Conservation (phyloP, 2,113 vertebrate genomes). For the Phoenicopterus ruber region DNA sequence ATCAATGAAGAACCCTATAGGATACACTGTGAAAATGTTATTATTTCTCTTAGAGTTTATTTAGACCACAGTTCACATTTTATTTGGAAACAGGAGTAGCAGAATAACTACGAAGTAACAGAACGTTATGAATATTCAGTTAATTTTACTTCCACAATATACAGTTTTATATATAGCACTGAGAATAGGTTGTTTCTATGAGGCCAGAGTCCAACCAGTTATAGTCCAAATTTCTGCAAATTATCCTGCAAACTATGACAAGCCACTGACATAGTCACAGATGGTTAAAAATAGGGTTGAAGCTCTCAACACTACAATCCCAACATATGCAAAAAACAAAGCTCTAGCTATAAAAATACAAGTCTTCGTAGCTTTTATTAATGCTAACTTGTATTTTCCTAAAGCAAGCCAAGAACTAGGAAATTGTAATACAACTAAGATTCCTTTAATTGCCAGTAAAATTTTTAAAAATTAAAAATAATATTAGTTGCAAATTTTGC, state of each 20-base stretch:
- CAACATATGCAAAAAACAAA: not conserved
- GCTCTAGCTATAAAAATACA: not conserved
- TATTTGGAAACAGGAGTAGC: slow-evolving; percentile 67
- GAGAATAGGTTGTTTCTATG: slow-evolving; percentile 67
- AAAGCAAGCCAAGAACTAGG: slow-evolving; percentile 29
- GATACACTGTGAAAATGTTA: slow-evolving; percentile 58
- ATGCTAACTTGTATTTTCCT: not conserved
- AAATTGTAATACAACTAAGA: slow-evolving; percentile 22
- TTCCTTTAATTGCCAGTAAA: slow-evolving; percentile 31
- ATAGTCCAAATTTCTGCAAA: slow-evolving; percentile 55
- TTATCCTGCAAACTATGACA: slow-evolving; percentile 53
- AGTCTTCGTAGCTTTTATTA: not conserved
- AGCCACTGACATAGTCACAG: slow-evolving; percentile 30
- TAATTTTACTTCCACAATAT: slow-evolving; percentile 70
- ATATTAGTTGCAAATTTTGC: slow-evolving; percentile 58
- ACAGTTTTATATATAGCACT: slow-evolving; percentile 62
- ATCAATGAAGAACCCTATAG: slow-evolving; percentile 44
- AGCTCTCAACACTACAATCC: not conserved
- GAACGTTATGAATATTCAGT: slow-evolving; percentile 81
- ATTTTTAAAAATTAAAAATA: slow-evolving; percentile 43
- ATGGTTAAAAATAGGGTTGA: slow-evolving; percentile 55
- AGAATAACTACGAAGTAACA: slow-evolving; percentile 72
- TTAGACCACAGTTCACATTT: slow-evolving; percentile 69
- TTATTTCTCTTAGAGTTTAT: slow-evolving; percentile 61
- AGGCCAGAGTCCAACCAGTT: slow-evolving; percentile 64